Conservation (phyloP, 2,797 vertebrate genomes). For the Onychomys arenicola region DNA sequence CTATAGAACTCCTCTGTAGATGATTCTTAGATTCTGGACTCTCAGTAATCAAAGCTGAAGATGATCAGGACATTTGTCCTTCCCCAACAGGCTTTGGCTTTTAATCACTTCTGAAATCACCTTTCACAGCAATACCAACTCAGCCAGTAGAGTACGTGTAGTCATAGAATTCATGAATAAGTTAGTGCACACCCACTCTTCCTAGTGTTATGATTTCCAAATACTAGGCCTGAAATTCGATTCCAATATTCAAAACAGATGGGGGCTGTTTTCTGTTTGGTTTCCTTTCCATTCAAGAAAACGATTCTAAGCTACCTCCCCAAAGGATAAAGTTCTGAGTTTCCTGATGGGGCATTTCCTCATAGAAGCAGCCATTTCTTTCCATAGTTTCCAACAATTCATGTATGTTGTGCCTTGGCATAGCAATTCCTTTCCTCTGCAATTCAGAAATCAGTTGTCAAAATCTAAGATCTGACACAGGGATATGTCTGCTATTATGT, state of each 20-base stretch:
- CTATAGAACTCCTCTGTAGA: not conserved
- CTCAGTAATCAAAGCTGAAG: constrained; percentile 23
- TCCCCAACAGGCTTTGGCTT: not conserved
- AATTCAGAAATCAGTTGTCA: constrained; percentile 14
- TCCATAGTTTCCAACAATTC: not conserved
- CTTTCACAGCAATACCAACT: constrained; percentile 23
- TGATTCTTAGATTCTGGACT: constrained; percentile 52
- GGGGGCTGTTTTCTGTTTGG: not conserved
- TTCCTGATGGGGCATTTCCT: not conserved
- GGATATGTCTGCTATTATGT: not conserved
- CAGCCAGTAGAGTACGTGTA: not conserved
- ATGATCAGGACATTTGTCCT: not conserved
- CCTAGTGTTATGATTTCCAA: constrained; percentile 13
- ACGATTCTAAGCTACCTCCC: not conserved
- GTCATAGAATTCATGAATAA: not conserved
- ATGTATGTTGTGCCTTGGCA: not conserved
- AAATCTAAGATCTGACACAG: constrained; percentile 4
- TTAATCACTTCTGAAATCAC: constrained; percentile 28
- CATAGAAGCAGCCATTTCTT: not conserved
- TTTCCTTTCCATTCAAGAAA: constrained; percentile 5
- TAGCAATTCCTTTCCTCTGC: not conserved
- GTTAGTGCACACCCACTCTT: constrained; percentile 15
- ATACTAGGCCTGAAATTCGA: not conserved
- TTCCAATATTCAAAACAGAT: constrained; percentile 20
- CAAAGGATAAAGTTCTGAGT: not conserved